Percentiles rank a stretch among this genome's conserved stretches.
Evolutionary conservation across 2,888 invertebrate genomes (phyloP).

Genomic region (Leucania comma): DNA sequence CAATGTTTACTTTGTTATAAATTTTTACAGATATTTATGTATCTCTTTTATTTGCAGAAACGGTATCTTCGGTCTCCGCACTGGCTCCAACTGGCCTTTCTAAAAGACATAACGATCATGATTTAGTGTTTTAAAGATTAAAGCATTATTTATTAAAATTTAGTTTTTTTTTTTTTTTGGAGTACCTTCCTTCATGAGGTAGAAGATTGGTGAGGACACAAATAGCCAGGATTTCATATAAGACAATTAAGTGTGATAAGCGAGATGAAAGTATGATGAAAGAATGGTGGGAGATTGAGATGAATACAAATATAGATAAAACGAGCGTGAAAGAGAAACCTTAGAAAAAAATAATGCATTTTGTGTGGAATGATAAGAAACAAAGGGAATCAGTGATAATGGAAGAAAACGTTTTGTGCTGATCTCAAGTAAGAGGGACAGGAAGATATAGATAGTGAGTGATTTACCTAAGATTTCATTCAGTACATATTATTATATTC

Average conservation of each 20-base stretch:
- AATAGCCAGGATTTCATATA: neutral
- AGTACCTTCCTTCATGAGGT: neutral
- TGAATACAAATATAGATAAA: no score
- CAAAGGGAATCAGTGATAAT: no score
- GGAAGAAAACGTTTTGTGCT: no score
- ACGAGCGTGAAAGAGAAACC: no score
- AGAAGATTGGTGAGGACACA: neutral
- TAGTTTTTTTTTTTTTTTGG: neutral
- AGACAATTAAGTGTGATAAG: neutral
- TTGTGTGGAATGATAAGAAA: no score
- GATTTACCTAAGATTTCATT: no score
- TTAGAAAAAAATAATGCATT: no score
- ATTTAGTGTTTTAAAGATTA: slow-evolving; percentile 25
- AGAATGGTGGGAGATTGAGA: neutral
- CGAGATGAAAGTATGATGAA: neutral
- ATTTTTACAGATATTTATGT: neutral
- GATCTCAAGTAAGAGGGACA: no score
- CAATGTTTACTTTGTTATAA: no score
- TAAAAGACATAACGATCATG: slow-evolving; percentile 12
- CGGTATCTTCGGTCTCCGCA: slow-evolving; percentile 38
- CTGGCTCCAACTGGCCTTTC: slow-evolving; percentile 36
- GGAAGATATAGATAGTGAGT: no score
- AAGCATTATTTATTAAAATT: slow-evolving; percentile 30
- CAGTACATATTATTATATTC: no score
- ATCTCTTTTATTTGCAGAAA: slow-evolving; percentile 36